Evolutionary conservation across 2,113 vertebrate genomes (phyloP).

Genomic region (Trogon surrucura): DNA sequence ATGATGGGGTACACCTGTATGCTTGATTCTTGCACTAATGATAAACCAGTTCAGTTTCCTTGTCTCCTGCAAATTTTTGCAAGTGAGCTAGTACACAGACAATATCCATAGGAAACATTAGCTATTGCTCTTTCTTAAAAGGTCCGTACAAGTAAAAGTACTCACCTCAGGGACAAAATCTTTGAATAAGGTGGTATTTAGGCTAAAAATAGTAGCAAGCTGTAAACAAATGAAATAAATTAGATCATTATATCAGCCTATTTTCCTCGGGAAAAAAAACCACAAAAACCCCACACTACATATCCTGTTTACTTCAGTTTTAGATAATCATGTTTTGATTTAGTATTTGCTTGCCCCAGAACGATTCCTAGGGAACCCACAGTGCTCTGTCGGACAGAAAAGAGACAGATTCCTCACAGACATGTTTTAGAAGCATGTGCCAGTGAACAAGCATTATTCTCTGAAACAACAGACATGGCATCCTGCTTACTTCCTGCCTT

Average conservation of each 20-base stretch:
- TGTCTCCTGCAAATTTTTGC: background rate
- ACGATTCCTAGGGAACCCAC: background rate
- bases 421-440: background rate
- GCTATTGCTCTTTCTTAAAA: background rate
- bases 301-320: background rate
- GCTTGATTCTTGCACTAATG: background rate
- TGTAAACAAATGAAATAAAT: conserved; percentile 46
- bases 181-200: conserved; percentile 43
- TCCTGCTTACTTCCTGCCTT: background rate
- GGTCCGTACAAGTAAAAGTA: background rate
- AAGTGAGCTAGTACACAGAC: background rate
- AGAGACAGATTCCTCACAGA: background rate
- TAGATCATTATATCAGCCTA: background rate
- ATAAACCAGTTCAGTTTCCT: background rate
- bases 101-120: background rate
- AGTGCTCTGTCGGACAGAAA: background rate
- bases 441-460: background rate
- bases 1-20: background rate
- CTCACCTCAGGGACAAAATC: conserved; percentile 59
- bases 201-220: conserved; percentile 53
- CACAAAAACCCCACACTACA: background rate
- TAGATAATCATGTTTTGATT: background rate
- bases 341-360: background rate
- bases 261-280: background rate
- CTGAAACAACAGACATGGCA: background rate